Conservation (phyloP, 1,140 invertebrate species). For the Brachionus angularis region DNA sequence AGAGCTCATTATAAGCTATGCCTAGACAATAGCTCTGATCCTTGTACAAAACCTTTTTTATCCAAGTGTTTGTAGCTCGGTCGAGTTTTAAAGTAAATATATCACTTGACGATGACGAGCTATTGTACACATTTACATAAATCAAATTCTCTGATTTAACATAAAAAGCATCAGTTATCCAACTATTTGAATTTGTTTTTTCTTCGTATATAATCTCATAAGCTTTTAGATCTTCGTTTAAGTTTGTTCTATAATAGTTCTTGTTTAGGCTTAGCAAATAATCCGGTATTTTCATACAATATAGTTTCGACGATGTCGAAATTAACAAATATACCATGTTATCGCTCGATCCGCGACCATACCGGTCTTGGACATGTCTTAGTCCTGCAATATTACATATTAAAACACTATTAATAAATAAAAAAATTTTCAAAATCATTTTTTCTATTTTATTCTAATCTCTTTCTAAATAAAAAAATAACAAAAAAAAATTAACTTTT, state of each 20-base stretch:
- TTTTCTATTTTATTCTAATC: too few species aligned
- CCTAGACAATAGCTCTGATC: constrained; percentile 32
- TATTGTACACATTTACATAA: constrained; percentile 42
- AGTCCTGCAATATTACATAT: too few species aligned
- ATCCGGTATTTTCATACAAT: constrained; percentile 13
- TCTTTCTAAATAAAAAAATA: too few species aligned
- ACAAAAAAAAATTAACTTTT: too few species aligned
- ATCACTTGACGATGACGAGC: constrained; percentile 23
- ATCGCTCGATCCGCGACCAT: too few species aligned
- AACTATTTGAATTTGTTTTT: background rate
- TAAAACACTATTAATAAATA: too few species aligned
- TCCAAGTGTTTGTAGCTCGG: background rate
- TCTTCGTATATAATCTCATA: constrained; percentile 32
- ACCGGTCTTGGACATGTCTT: too few species aligned
- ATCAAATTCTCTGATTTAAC: constrained; percentile 20
- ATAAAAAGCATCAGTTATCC: constrained; percentile 41
- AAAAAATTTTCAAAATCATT: too few species aligned
- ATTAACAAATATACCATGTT: constrained; percentile 16
- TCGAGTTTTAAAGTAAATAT: constrained; percentile 34
- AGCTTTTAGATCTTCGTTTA: too few species aligned
- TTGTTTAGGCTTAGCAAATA: too few species aligned
- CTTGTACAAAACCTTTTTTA: constrained; percentile 26
- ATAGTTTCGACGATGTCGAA: constrained; percentile 7
- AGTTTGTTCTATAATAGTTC: too few species aligned
- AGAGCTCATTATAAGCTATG: constrained; percentile 35